Base-by-base conservation (phyloP, 1,140 invertebrate species). In the Drosophila lacteicornis region DNA sequence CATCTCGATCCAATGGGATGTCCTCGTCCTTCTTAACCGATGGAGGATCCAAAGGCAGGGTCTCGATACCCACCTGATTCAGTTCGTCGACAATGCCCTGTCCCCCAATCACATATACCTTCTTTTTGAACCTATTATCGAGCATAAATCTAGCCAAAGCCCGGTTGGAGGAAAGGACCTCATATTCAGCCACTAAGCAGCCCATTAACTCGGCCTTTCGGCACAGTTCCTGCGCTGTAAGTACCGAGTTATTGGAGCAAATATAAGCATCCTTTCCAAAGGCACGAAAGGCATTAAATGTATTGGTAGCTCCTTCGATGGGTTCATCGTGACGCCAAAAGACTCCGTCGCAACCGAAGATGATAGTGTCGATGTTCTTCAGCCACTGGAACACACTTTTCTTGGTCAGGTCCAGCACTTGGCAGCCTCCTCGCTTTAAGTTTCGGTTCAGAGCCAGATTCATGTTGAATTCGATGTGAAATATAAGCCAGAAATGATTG, bases 61-160 rank as follows among this genome's bases (percentile, higher is more conserved):
- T 43, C 2, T 79, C 42, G 43, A 86, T 86, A 9, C 82, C 82
- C n/a, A 63, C 79, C 3, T 60, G 12, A 3, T 46, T 27, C n/a
- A 86, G 60, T 25, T 86, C 83, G n/a, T 81, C 79, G 2, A 49
- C 38, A 5, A 86, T 79, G 3, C 82, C 83, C 51, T 86, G 59
- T 5, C 66, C 70, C 0, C 83, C 83, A 4, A 86, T 30, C 5
- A 85, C 57, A 13, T 50, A 86, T 0, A 69, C 79, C 30, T 85
- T 85, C 7, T 47, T 50, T 0, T 76, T 40, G 15, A 86, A 86
- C 0, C 70, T 65, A 0, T 47, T 50, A 27, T 82, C 59, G 33
- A 53, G 27, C 38, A 86, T 27, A n/a, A 70, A 82, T 0, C 51
- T 38, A 0, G 82, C 83, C 33, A 74, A 8, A 0, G 83, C 49